These are phyloP conservation scores for Minunthozetes semirufus DNA, from an alignment of 2,888 invertebrate genomes.

Conservation along the genomic window DNA sequence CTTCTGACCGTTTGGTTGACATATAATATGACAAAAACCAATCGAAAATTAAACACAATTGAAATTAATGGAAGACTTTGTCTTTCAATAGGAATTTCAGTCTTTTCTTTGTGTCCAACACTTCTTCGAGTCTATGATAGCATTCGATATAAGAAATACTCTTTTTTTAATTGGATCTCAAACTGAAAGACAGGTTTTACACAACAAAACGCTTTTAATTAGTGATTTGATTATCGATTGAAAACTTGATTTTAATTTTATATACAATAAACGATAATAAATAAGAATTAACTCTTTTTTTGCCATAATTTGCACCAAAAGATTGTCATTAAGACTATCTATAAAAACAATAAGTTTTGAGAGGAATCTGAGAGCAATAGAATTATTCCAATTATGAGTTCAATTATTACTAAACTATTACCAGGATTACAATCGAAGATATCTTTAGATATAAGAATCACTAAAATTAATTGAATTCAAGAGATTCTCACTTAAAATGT, in stretches of 20 bases:
- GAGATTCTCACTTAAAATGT: too few species aligned
- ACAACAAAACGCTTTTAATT: neutral
- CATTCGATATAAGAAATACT: neutral
- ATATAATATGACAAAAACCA: neutral
- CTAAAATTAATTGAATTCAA: too few species aligned
- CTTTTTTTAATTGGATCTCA: neutral
- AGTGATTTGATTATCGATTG: neutral
- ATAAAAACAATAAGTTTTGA: too few species aligned
- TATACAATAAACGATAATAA: too few species aligned
- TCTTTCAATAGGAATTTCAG: neutral
- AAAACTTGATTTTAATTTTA: too few species aligned
- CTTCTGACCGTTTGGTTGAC: slow-evolving; percentile 7
- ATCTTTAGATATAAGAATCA: neutral
- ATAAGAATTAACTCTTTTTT: too few species aligned
- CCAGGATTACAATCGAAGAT: neutral
- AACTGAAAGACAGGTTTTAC: neutral
- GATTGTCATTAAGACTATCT: too few species aligned
- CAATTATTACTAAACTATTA: neutral
- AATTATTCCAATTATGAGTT: neutral
- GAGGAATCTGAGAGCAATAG: neutral
- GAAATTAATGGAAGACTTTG: neutral
- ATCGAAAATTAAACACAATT: neutral
- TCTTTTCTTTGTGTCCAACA: neutral
- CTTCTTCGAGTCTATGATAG: neutral
- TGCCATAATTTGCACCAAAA: too few species aligned